Evolutionary conservation across 2,888 invertebrate species (phyloP).

Genomic region (Polydrusus pterygomalis): DNA sequence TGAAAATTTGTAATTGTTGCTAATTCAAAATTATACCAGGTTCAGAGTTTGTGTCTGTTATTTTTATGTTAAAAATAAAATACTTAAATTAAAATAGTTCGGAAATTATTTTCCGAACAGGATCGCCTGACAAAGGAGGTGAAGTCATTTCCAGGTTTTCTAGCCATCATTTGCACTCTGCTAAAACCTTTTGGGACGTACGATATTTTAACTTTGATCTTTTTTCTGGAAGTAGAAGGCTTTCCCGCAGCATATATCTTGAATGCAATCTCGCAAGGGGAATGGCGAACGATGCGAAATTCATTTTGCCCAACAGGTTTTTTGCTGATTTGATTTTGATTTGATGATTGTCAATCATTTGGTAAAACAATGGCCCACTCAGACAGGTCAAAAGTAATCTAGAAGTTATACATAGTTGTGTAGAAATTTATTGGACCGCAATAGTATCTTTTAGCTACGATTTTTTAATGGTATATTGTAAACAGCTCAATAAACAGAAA

Average conservation of each 20-base stretch:
- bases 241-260: conserved; percentile 8
- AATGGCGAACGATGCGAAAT: conserved; percentile 46
- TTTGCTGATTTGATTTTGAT: conserved; percentile 1
- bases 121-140: conserved; percentile 51
- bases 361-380: not conserved
- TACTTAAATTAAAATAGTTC: too few species aligned
- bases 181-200: conserved; percentile 12
- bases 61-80: too few species aligned
- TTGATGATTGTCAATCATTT: not conserved
- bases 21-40: too few species aligned
- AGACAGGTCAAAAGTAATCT: too few species aligned
- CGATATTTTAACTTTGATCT: conserved; percentile 20
- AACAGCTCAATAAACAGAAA: too few species aligned
- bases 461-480: too few species aligned
- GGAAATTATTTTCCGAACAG: too few species aligned
- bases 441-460: too few species aligned
- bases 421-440: too few species aligned
- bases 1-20: too few species aligned
- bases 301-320: conserved; percentile 41
- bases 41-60: too few species aligned
- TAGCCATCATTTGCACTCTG: conserved; percentile 52
- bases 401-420: too few species aligned
- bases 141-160: conserved; percentile 30
- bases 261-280: conserved; percentile 49
- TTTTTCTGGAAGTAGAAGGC: conserved; percentile 21